A percentile compares a stretch with the other conserved stretches of the same genome.
Evolutionary conservation across 2,797 vertebrate genomes (phyloP).

Genomic region (Myotis pilosus): DNA sequence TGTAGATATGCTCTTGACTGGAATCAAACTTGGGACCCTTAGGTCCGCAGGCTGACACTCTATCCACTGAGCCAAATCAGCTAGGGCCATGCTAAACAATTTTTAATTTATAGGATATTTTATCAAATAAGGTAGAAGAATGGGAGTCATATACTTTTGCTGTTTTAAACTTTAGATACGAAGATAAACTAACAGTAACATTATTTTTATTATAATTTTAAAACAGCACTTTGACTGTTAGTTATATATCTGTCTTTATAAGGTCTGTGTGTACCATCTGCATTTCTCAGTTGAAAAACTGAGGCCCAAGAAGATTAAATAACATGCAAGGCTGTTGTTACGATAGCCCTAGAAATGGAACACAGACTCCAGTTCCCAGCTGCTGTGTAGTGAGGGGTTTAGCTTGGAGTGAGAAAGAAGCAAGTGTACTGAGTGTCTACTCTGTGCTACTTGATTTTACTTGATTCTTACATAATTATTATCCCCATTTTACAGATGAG

Average conservation of each 20-base stretch:
- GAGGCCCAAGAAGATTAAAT: background rate
- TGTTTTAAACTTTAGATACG: slow-evolving; percentile 51
- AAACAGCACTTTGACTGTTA: background rate
- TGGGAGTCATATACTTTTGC: background rate
- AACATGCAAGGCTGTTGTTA: background rate
- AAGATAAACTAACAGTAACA: slow-evolving; percentile 23
- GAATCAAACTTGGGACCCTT: too few species aligned
- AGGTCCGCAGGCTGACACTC: too few species aligned
- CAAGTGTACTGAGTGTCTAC: background rate
- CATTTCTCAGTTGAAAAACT: slow-evolving; percentile 30
- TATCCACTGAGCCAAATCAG: too few species aligned
- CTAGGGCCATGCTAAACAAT: background rate
- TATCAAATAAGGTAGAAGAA: background rate
- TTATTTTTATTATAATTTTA: slow-evolving; percentile 32
- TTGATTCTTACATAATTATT: slow-evolving; percentile 10
- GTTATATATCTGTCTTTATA: background rate
- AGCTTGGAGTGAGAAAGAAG: background rate
- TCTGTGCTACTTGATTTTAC: background rate
- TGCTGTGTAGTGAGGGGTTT: background rate
- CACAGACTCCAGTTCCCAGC: background rate
- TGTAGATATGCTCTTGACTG: too few species aligned
- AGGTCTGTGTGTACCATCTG: background rate
- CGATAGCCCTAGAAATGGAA: background rate
- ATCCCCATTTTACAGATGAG: background rate
- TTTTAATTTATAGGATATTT: slow-evolving; percentile 2